Conservation (phyloP, 2,797 vertebrate species). For the Crocidura indochinensis region DNA sequence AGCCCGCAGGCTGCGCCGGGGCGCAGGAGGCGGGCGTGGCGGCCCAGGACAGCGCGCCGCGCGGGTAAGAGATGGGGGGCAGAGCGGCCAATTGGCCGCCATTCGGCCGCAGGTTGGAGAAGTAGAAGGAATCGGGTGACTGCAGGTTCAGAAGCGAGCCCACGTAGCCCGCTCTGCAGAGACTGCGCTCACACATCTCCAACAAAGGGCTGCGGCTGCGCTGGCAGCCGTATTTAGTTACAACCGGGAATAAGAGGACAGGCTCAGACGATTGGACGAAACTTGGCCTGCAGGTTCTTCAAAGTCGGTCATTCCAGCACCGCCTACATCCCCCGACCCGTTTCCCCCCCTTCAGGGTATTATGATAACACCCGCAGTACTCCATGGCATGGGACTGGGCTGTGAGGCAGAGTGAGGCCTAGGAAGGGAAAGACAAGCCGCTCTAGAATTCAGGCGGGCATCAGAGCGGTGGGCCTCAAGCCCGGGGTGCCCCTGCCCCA, state of each 20-base stretch:
- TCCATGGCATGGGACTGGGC: conserved; percentile 75
- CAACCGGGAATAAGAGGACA: conserved; percentile 94
- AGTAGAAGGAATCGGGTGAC: conserved; percentile 95
- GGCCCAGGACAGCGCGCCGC: conserved; percentile 94
- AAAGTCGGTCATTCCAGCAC: conserved; percentile 92
- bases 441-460: neutral
- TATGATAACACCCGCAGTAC: conserved; percentile 88
- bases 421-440: conserved; percentile 22
- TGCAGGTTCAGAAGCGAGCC: conserved; percentile 96
- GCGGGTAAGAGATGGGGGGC: conserved; percentile 93
- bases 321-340: conserved; percentile 91
- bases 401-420: conserved; percentile 14
- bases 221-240: conserved; percentile 95
- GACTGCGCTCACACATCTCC: conserved; percentile 98
- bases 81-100: conserved; percentile 95
- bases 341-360: conserved; percentile 80
- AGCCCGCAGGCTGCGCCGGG: conserved; percentile 91
- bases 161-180: conserved; percentile 96
- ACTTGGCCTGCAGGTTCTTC: conserved; percentile 91
- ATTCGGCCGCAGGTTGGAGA: conserved; percentile 95
- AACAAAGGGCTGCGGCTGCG: conserved; percentile 91
- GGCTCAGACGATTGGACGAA: conserved; percentile 96
- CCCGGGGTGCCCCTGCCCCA: conserved; percentile 24
- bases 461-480: neutral
- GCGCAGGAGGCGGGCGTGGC: conserved; percentile 94